phyloP scores from a whole-genome alignment of 2,888 invertebrate genomes.

The Drosophila paramelanica region DNA sequence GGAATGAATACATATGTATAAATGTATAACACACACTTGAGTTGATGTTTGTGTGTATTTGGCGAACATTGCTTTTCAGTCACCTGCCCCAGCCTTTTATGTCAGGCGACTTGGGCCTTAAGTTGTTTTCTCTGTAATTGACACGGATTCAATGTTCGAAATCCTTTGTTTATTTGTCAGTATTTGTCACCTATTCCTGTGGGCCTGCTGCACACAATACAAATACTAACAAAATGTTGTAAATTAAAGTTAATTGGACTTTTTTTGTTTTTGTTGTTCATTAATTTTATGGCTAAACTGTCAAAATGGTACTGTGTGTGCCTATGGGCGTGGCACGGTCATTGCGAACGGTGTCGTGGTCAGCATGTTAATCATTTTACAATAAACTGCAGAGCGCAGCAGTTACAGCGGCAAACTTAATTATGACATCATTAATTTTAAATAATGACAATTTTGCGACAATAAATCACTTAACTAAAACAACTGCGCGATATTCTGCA shows the following conservation, averaged over 20 bases:
- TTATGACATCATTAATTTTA: conserved; percentile 81
- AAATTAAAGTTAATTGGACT: conserved; percentile 66
- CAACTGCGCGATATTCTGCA: conserved; percentile 33
- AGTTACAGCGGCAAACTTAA: conserved; percentile 54
- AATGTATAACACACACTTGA: too few relatives aligned
- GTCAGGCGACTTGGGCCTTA: conserved; percentile 1
- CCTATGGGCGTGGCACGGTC: conserved; percentile 22
- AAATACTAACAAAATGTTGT: conserved; percentile 68
- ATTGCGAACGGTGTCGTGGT: conserved; percentile 37
- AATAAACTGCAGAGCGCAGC: conserved; percentile 68
- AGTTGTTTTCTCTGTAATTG: neutral
- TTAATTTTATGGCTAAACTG: conserved; percentile 65
- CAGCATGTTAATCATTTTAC: conserved; percentile 74
- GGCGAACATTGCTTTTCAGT: neutral
- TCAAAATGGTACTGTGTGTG: conserved; percentile 31
- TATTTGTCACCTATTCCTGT: neutral
- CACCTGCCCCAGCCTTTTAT: neutral
- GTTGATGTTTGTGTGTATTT: conserved; percentile 22
- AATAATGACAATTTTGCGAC: conserved; percentile 79
- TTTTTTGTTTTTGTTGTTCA: conserved; percentile 62
- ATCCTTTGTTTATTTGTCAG: conserved; percentile 1
- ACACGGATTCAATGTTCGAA: neutral
- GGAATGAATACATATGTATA: too few relatives aligned
- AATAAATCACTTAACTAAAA: conserved; percentile 81
- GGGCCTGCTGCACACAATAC: conserved; percentile 12